Conservation (phyloP, 2,113 vertebrate genomes). For the Egretta garzetta region DNA sequence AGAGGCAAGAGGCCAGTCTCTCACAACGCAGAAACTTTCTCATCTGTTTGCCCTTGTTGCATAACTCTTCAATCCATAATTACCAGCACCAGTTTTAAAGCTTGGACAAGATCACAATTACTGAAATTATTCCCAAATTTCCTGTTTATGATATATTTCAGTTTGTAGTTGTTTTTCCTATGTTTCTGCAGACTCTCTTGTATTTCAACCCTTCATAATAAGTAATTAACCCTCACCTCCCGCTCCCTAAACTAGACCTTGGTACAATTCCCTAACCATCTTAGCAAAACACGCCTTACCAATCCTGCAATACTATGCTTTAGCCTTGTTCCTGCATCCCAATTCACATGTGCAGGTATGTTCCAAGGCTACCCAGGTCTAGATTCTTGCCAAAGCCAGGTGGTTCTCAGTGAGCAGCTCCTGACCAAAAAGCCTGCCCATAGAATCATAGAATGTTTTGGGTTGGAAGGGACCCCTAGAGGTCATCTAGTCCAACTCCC, state of each 20-base stretch:
- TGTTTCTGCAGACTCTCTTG: neutral
- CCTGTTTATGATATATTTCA: neutral
- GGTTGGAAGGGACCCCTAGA: too few relatives aligned
- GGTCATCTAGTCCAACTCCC: too few relatives aligned
- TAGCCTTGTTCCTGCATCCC: neutral
- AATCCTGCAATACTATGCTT: neutral
- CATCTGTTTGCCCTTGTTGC: neutral
- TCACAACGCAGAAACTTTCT: neutral
- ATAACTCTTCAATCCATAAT: neutral
- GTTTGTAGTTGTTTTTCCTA: neutral
- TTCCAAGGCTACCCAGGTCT: neutral
- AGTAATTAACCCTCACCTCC: neutral
- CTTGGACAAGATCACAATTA: neutral
- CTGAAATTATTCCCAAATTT: neutral
- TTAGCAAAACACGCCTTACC: neutral
- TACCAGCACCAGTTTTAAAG: neutral
- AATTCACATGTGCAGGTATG: fast-evolving
- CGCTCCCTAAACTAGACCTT: neutral
- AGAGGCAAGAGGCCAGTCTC: neutral
- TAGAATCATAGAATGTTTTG: too few relatives aligned
- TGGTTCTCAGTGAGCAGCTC: neutral
- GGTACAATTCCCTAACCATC: neutral
- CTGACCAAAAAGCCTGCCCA: neutral
- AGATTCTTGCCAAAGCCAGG: neutral
- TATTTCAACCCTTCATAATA: neutral